Evolutionary conservation across 92 coral and sea anemone species (phyloP).

Genomic region (Nematostella vectensis): DNA sequence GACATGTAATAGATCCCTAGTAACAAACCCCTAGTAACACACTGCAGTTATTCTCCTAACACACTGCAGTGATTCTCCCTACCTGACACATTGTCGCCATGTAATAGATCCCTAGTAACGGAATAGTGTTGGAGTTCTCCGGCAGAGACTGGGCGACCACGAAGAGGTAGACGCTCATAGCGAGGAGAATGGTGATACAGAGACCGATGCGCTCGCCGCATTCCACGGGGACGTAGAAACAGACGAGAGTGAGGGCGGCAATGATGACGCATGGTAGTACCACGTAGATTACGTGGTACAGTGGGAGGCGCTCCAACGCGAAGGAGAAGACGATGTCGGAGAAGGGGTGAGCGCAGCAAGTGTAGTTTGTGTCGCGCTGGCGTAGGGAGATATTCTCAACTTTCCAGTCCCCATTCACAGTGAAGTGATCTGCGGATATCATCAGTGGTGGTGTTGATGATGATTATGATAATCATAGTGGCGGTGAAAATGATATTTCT

Average conservation of each 20-base stretch:
- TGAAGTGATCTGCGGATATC: neutral
- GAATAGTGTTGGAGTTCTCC: slow-evolving; percentile 7
- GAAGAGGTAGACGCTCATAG: slow-evolving; percentile 20
- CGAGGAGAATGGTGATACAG: slow-evolving; percentile 15
- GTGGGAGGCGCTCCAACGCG: slow-evolving; percentile 5
- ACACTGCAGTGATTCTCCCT: too few relatives aligned
- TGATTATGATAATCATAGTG: neutral
- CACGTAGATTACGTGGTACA: slow-evolving; percentile 14
- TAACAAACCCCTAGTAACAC: too few relatives aligned
- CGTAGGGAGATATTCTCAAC: neutral
- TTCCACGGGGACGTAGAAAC: slow-evolving; percentile 8
- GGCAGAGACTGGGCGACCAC: slow-evolving; percentile 5
- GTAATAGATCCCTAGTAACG: slow-evolving; percentile 12
- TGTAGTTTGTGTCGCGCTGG: slow-evolving; percentile 1
- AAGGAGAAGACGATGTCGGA: slow-evolving; percentile 13
- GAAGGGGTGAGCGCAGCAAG: slow-evolving; percentile 1
- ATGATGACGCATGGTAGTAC: slow-evolving; percentile 14
- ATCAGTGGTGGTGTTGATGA: neutral
- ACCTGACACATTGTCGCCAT: slow-evolving; percentile 6
- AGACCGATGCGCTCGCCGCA: slow-evolving; percentile 18
- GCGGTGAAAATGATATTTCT: neutral
- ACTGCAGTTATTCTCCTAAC: too few relatives aligned
- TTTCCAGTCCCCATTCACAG: slow-evolving; percentile 21
- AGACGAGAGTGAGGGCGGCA: slow-evolving; percentile 7
- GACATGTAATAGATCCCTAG: slow-evolving; percentile 10